Conservation (phyloP, 2,888 invertebrate genomes). For the Myopa testacea region DNA sequence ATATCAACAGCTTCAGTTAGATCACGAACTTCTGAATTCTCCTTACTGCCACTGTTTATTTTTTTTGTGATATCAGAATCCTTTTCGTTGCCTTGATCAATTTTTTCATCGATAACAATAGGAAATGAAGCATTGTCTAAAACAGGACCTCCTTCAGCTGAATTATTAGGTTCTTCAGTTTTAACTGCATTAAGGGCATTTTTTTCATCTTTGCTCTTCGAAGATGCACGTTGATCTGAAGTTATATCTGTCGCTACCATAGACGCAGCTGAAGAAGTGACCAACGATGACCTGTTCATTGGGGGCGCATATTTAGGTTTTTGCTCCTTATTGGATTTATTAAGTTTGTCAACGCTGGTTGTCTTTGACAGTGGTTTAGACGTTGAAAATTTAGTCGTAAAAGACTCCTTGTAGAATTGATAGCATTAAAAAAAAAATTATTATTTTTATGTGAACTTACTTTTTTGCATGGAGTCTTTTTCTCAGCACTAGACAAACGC, state of each 20-base stretch:
- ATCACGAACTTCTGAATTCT: constrained; percentile 62
- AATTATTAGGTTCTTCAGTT: constrained; percentile 55
- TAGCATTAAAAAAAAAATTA: background rate
- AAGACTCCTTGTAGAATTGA: constrained; percentile 51
- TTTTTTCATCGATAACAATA: constrained; percentile 58
- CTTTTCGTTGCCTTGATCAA: constrained; percentile 63
- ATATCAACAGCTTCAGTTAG: constrained; percentile 55
- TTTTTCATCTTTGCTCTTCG: constrained; percentile 68
- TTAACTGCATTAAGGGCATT: constrained; percentile 66
- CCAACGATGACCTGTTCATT: constrained; percentile 60
- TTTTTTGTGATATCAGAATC: constrained; percentile 49
- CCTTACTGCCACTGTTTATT: constrained; percentile 62
- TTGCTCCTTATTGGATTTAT: constrained; percentile 53
- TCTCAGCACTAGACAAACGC: constrained; percentile 63
- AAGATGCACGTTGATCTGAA: constrained; percentile 38
- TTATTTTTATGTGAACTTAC: constrained; percentile 50
- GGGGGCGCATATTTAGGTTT: constrained; percentile 52
- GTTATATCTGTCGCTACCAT: constrained; percentile 25
- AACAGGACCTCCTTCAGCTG: background rate
- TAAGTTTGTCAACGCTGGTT: constrained; percentile 52
- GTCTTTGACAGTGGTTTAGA: constrained; percentile 55
- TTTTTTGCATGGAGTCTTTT: constrained; percentile 62
- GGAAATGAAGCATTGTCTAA: background rate
- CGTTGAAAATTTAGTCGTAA: constrained; percentile 57
- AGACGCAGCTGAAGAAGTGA: constrained; percentile 31